Percentiles rank a stretch among this genome's conserved stretches.
These are phyloP conservation scores for Aspidoscelis tigris DNA, from an alignment of 2,113 vertebrate genomes.

Conservation along the genomic window DNA sequence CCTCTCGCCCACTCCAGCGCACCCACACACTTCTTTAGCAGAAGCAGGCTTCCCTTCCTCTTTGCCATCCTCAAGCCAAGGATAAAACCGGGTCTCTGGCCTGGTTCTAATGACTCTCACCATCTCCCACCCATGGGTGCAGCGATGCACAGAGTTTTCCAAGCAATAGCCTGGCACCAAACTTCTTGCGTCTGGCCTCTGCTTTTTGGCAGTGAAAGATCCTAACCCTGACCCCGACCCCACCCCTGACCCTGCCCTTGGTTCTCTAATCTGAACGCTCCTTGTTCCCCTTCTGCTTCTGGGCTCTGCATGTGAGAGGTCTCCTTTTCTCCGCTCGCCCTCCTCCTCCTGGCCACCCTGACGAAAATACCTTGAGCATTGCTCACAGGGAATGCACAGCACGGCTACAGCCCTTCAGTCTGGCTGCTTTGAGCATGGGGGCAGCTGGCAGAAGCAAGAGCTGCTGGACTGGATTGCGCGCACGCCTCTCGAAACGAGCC, in stretches of 20 bases:
- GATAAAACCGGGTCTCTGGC: constrained; percentile 5
- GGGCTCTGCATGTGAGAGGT: constrained; percentile 10
- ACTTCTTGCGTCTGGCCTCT: neutral
- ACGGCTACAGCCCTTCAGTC: neutral
- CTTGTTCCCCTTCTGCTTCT: neutral
- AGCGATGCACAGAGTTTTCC: constrained; percentile 32
- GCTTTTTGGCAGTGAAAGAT: constrained; percentile 10
- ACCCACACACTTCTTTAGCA: neutral
- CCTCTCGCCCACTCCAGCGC: neutral
- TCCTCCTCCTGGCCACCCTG: neutral
- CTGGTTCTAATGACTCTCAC: neutral
- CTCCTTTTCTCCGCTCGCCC: rapidly evolving
- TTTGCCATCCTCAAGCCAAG: neutral
- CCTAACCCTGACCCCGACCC: neutral
- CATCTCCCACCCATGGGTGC: neutral
- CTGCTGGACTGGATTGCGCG: neutral
- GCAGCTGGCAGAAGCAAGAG: rapidly evolving
- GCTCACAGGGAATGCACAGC: neutral
- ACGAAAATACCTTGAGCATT: neutral
- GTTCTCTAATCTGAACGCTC: neutral
- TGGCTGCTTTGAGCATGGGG: rapidly evolving
- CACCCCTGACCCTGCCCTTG: neutral
- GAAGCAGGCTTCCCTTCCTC: neutral
- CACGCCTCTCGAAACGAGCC: constrained; percentile 23
- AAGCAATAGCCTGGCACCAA: constrained; percentile 62